Evolutionary conservation across 2,797 vertebrate species (phyloP).

Genomic region (Brachyrhaphis roseni): DNA sequence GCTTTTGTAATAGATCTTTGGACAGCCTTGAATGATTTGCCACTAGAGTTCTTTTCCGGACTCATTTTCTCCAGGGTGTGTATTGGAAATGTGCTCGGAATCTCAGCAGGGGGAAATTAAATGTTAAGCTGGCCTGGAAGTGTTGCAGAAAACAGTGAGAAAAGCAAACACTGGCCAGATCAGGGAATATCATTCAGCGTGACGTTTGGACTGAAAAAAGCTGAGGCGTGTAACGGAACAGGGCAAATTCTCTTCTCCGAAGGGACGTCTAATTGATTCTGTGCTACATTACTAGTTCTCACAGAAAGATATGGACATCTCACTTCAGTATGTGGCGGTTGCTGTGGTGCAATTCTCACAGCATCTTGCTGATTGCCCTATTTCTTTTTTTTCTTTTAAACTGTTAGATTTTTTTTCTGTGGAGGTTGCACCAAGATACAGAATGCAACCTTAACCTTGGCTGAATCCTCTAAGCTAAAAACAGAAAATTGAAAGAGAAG

Average conservation of each 20-base stretch:
- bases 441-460: conserved; percentile 63
- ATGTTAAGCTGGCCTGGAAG: conserved; percentile 77
- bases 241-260: conserved; percentile 62
- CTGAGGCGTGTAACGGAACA: conserved; percentile 69
- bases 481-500: conserved; percentile 61
- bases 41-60: conserved; percentile 66
- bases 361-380: conserved; percentile 60
- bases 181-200: conserved; percentile 72
- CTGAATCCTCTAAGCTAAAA: conserved; percentile 69
- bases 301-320: conserved; percentile 63
- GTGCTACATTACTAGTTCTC: conserved; percentile 70
- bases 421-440: conserved; percentile 36
- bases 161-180: conserved; percentile 76
- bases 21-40: conserved; percentile 79
- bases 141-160: conserved; percentile 79
- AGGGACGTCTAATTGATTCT: conserved; percentile 75
- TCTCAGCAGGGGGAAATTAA: conserved; percentile 74
- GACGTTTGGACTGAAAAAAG: conserved; percentile 73
- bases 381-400: conserved; percentile 45
- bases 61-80: conserved; percentile 69
- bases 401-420: conserved; percentile 23
- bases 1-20: conserved; percentile 78
- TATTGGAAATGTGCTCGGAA: conserved; percentile 66
- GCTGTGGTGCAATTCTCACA: conserved; percentile 48
- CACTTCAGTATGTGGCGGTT: conserved; percentile 62